phyloP scores from a whole-genome alignment of 2,113 vertebrate species.

The Pseudorasbora parva region DNA sequence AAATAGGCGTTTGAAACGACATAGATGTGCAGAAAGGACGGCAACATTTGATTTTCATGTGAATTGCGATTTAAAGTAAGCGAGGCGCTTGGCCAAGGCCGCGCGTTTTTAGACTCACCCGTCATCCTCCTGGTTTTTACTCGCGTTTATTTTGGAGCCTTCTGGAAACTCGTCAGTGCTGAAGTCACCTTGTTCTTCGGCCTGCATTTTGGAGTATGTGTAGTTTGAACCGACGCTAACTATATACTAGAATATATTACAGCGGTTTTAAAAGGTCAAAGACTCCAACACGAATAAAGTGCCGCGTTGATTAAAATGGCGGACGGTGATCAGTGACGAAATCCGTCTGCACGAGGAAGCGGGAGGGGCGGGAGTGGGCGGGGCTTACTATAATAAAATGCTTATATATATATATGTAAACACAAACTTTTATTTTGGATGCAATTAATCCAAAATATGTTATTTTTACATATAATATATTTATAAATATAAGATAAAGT shows the following conservation, averaged over 20 bases:
- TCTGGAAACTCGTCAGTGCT: conserved; percentile 83
- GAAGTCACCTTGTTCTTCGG: conserved; percentile 60
- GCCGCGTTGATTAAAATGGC: conserved; percentile 64
- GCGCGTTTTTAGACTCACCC: conserved; percentile 70
- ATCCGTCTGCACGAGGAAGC: conserved; percentile 4
- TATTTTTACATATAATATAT: no score
- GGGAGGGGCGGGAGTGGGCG: neutral
- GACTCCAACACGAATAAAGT: conserved; percentile 30
- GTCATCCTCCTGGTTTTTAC: conserved; percentile 87
- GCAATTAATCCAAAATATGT: no score
- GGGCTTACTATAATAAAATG: neutral
- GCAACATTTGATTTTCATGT: no score
- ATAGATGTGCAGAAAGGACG: neutral
- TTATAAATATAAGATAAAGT: no score
- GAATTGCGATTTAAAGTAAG: neutral
- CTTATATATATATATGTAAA: no score
- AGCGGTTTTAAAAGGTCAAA: conserved; percentile 31
- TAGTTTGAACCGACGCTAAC: neutral
- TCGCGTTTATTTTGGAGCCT: conserved; percentile 88
- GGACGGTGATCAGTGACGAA: conserved; percentile 38
- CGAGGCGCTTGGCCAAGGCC: neutral
- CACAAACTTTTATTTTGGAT: no score
- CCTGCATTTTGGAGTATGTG: conserved; percentile 56
- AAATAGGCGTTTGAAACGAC: neutral
- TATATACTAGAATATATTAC: neutral